phyloP scores from a whole-genome alignment of 1,140 invertebrate species.

The Aphelenchoides avenae region DNA sequence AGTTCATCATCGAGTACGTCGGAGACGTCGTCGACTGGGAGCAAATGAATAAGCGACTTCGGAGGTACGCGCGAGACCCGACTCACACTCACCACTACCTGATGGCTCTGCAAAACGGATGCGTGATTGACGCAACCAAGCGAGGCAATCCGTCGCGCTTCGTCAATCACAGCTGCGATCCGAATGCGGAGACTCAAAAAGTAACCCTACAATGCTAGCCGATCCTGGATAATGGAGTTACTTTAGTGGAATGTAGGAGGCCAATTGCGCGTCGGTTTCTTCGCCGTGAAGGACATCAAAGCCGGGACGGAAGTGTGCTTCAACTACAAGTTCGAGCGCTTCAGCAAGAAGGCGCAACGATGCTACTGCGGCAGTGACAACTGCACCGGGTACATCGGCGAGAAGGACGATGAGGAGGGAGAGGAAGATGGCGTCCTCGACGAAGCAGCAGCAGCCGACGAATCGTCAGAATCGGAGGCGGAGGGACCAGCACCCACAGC shows the following conservation, averaged over 20 bases:
- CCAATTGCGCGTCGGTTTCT: conserved; percentile 80
- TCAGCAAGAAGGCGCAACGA: conserved; percentile 25
- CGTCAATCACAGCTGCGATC: conserved; percentile 97
- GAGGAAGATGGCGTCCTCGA: conserved; percentile 36
- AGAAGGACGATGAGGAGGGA: conserved; percentile 18
- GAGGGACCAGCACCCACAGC: too few relatives aligned
- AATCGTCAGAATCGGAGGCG: too few relatives aligned
- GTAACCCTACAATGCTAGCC: background rate
- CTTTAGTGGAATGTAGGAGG: conserved; percentile 29
- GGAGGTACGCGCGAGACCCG: conserved; percentile 77
- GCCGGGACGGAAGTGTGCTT: conserved; percentile 91
- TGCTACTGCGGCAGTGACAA: conserved; percentile 34
- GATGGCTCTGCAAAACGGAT: conserved; percentile 88
- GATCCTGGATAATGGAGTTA: background rate
- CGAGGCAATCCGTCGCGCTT: conserved; percentile 88
- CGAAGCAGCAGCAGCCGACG: too few relatives aligned
- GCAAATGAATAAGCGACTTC: conserved; percentile 80
- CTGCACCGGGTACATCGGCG: conserved; percentile 39
- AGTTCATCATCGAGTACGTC: conserved; percentile 96
- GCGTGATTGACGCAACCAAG: conserved; percentile 88
- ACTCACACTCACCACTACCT: conserved; percentile 92
- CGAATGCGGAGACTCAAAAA: conserved; percentile 95
- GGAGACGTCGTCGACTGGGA: conserved; percentile 88
- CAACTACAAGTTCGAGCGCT: conserved; percentile 86
- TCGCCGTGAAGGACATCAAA: conserved; percentile 73